Base-by-base conservation (phyloP, 2,797 vertebrate species). In the Trematomus bernacchii region DNA sequence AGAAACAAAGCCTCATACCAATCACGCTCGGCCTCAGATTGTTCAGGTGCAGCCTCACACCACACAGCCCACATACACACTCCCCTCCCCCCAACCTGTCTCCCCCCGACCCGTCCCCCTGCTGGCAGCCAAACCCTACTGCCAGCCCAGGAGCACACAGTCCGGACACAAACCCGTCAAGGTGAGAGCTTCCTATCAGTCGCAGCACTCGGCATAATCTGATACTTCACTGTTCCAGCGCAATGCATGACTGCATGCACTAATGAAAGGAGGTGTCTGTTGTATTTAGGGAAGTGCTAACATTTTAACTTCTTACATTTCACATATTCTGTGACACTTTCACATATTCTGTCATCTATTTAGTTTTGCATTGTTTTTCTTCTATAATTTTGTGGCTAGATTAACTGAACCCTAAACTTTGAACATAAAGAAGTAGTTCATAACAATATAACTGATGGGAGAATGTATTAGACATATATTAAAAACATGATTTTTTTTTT, bases 71-170 rank as follows among this genome's bases (percentile, higher is more conserved):
- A 92, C 90, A 75, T 95, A 93, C 19, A 92, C 89, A 76, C 94
- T 93, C 91, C 92, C 91, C 11, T 77, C 88, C 10, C 75, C 79
- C 40, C 21, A 75, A n/a, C 46, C 89, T 59, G 80, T 91, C 12
- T 37, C 95, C 71, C 93, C 95, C 82, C 96, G 96, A 94, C 95
- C 97, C 23, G 94, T 99, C 91, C 97, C 97, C 83, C 93, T 99
- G 91, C 93, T 99, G 90, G 96, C 95, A 14, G 96, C 98, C 73
- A 98, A 97, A 91, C 98, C 98, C 92, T 99, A 98, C 91, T 93
- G 95, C 77, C 97, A 97, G 82, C 97, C 97, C 80, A 95, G 91
- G 91, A 95, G 69, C 80, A 94, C 93, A 3, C 95, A 95, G 65
- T 84, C 96, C 21, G 93, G 95, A 87, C 94, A 97, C 85, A 98